Evolutionary conservation across 2,797 vertebrate genomes (phyloP).

Genomic region (Rhynchotus rufescens): DNA sequence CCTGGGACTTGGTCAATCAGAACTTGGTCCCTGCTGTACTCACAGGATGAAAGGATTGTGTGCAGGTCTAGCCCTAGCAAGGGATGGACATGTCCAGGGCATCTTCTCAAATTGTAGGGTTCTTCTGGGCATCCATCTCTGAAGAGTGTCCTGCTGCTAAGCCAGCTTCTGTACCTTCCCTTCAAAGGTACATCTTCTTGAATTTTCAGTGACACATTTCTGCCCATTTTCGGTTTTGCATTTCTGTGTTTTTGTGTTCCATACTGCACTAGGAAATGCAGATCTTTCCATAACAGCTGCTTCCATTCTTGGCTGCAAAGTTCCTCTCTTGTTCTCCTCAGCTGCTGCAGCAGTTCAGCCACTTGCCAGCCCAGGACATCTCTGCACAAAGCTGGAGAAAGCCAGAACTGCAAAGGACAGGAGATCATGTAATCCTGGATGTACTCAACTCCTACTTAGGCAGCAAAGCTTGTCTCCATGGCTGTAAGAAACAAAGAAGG

Average conservation of each 20-base stretch:
- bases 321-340: not conserved
- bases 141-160: not conserved
- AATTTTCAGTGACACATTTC: not conserved
- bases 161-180: not conserved
- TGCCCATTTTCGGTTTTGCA: not conserved
- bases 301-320: not conserved
- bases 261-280: rapidly evolving
- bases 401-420: not conserved
- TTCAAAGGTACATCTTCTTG: not conserved
- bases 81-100: not conserved
- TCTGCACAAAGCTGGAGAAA: not conserved
- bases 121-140: not conserved
- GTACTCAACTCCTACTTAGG: rapidly evolving
- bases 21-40: not conserved
- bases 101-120: not conserved
- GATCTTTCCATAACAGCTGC: not conserved
- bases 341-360: not conserved
- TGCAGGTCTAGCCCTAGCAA: not conserved
- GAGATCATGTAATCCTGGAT: not conserved
- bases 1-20: not conserved
- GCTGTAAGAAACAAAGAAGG: not conserved
- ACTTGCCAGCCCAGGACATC: not conserved
- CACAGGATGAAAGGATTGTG: rapidly evolving
- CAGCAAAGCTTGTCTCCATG: not conserved
- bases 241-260: not conserved